Percentiles rank a stretch among this genome's conserved stretches.
Evolutionary conservation across 2,888 invertebrate species (phyloP).

Genomic region (Luperina testacea): DNA sequence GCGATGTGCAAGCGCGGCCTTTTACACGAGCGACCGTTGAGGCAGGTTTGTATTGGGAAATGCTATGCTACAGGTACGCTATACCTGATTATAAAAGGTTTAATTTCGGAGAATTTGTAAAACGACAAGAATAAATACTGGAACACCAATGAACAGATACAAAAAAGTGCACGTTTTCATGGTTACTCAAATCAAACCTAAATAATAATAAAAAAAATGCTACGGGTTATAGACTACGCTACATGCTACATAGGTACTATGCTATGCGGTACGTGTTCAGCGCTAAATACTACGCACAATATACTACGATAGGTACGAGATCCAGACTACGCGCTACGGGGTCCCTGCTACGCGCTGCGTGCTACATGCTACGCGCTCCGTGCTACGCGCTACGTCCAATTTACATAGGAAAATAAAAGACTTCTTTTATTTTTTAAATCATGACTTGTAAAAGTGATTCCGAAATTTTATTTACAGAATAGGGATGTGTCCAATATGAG

Average conservation of each 20-base stretch:
- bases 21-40: constrained; percentile 21
- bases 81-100: neutral
- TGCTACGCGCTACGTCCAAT: neutral
- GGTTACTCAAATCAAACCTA: neutral
- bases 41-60: neutral
- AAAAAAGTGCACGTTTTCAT: neutral
- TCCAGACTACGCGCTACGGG: too few relatives aligned
- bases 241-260: neutral
- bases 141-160: neutral
- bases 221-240: neutral
- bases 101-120: neutral
- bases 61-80: constrained; percentile 22
- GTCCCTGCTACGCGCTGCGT: neutral
- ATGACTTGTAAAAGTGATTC: neutral
- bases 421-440: neutral
- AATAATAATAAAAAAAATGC: neutral
- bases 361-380: neutral
- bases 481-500: too few relatives aligned
- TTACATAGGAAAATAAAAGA: neutral
- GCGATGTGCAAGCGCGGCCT: constrained; percentile 51
- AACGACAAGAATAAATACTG: too few relatives aligned
- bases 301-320: too few relatives aligned
- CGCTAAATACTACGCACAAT: neutral
- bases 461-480: neutral
- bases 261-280: neutral